Conservation (phyloP, 2,113 vertebrate species). For the Datnioides undecimradiatus region DNA sequence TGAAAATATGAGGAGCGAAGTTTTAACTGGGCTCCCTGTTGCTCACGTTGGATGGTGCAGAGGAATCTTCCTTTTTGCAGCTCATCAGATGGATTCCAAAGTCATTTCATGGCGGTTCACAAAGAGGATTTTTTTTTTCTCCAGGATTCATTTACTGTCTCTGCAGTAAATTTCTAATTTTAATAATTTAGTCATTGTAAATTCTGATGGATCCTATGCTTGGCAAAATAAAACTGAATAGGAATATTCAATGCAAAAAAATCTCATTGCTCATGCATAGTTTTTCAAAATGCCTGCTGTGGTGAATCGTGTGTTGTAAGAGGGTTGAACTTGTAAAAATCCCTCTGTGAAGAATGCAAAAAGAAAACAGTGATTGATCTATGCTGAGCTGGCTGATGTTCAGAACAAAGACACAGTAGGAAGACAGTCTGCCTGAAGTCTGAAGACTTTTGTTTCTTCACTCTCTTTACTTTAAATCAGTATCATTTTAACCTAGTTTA, state of each 20-base stretch:
- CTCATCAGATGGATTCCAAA: background rate
- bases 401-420: slow-evolving; percentile 17
- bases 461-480: background rate
- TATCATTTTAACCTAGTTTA: background rate
- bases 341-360: slow-evolving; percentile 11
- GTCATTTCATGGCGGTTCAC: background rate
- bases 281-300: background rate
- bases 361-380: slow-evolving; percentile 1
- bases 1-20: background rate
- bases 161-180: background rate
- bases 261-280: background rate
- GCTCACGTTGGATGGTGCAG: background rate
- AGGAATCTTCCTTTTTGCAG: background rate
- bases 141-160: background rate
- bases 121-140: background rate
- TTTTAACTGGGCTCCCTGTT: background rate
- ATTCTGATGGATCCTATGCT: slow-evolving; percentile 13
- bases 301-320: background rate
- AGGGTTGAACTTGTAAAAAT: background rate
- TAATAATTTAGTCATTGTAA: background rate
- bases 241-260: slow-evolving; percentile 21
- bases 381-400: slow-evolving; percentile 7
- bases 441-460: background rate
- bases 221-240: slow-evolving; percentile 12
- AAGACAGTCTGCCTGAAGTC: background rate